Evolutionary conservation across 2,113 vertebrate species (phyloP).

Genomic region (Chionodraco myersi): DNA sequence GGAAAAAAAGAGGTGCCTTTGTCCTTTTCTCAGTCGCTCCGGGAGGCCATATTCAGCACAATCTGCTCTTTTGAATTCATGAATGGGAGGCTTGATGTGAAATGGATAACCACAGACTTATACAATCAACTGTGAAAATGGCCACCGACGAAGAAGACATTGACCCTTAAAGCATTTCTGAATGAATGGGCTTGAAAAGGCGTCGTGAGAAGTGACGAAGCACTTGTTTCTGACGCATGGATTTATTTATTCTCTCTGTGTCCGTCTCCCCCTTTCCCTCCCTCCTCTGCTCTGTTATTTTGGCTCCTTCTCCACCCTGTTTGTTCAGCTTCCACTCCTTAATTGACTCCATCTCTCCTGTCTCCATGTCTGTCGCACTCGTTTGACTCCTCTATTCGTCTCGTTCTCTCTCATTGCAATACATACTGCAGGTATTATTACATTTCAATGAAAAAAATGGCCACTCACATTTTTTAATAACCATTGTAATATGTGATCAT

Average conservation of each 20-base stretch:
- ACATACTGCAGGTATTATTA: too few relatives aligned
- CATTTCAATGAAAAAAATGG: too few relatives aligned
- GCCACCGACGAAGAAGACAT: constrained; percentile 32
- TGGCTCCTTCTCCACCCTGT: constrained; percentile 43
- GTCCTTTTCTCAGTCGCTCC: constrained; percentile 11
- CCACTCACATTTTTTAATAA: too few relatives aligned
- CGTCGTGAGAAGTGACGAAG: constrained; percentile 4
- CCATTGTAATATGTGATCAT: too few relatives aligned
- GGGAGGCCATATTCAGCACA: constrained; percentile 35
- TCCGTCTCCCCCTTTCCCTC: constrained; percentile 11
- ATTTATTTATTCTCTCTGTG: constrained; percentile 33
- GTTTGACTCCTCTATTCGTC: background rate
- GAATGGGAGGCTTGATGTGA: constrained; percentile 26
- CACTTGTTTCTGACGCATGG: constrained; percentile 21
- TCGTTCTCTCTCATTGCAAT: background rate
- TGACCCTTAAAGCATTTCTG: constrained; percentile 39
- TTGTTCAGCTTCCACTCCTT: constrained; percentile 37
- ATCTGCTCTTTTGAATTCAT: constrained; percentile 45
- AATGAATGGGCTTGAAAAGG: constrained; percentile 5
- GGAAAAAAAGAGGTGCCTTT: background rate
- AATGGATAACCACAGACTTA: constrained; percentile 33
- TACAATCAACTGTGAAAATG: constrained; percentile 54
- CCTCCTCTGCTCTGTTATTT: constrained; percentile 49
- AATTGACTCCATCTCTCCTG: constrained; percentile 40
- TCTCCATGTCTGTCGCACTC: background rate